Conservation (phyloP, 53 echinoderm and acorn worm genomes). For the Temnopleurus reevesii region DNA sequence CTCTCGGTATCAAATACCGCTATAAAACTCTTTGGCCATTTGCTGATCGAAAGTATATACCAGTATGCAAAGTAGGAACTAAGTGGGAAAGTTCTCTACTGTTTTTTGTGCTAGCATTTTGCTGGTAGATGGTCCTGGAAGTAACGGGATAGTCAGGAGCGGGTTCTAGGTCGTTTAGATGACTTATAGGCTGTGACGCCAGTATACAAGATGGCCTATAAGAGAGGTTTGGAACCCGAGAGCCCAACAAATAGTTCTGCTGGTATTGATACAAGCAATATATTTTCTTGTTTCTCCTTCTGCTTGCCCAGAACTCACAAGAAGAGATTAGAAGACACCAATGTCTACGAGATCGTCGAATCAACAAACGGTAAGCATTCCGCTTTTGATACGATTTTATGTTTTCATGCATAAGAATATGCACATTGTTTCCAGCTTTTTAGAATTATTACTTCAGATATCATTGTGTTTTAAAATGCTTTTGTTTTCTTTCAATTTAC, state of each 20-base stretch:
- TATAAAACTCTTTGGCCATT: neutral
- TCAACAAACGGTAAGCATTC: slow-evolving; percentile 42
- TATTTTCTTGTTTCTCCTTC: slow-evolving; percentile 38
- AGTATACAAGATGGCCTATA: slow-evolving; percentile 6
- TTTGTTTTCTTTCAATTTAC: too few relatives aligned
- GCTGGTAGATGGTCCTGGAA: neutral
- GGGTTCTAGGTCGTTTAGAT: neutral
- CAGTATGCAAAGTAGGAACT: neutral
- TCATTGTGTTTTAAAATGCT: too few relatives aligned
- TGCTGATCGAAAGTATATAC: slow-evolving; percentile 26
- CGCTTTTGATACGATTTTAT: neutral
- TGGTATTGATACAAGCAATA: slow-evolving; percentile 19
- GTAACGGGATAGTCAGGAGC: neutral
- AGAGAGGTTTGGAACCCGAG: slow-evolving; percentile 18
- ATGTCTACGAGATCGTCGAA: slow-evolving; percentile 59
- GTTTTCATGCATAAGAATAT: too few relatives aligned
- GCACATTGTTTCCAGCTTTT: too few relatives aligned
- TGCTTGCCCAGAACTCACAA: slow-evolving; percentile 40
- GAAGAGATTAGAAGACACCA: slow-evolving; percentile 26
- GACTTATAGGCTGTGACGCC: slow-evolving; percentile 6
- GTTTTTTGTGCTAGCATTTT: neutral
- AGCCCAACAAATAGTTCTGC: neutral
- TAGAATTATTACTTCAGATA: too few relatives aligned
- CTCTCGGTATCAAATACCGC: neutral
- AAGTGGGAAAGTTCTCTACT: neutral